Evolutionary conservation across 2,888 invertebrate species (phyloP), one percentile per base, ranked within the genome.

Genomic region (Megastigmus dorsalis): DNA sequence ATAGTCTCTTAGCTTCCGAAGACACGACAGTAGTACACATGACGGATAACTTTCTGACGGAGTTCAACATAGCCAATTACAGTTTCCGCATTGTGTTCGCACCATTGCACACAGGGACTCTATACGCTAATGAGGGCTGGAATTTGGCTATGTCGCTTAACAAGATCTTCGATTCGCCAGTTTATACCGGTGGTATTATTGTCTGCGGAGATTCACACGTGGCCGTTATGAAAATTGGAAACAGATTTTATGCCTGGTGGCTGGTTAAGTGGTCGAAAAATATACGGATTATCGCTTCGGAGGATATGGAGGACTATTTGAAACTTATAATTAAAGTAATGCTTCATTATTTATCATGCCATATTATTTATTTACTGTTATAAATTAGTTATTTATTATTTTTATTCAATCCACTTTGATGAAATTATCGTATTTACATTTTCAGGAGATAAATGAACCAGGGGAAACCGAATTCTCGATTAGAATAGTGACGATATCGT

Each of bases 231-330:
- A 85, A 82, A 41, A 82, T 68, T 9, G 72, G 79, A 0, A 57
- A 60, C 0, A 84, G 83, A 57, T 80, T 80, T 43, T 88, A 84
- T n/a, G 85, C 85, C 2, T 88, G 88, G 88, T 88, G 87, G 87
- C 72, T 79, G 0, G 70, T 84, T 0, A 65, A 66, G 0, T 74
- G 77, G 0, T 84, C 82, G 2, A 85, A 86, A 30, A 83, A 79
- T 23, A 23, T 88, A 0, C 79, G 83, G 20, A 80, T 87, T 4
- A 74, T 85, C 9, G 82, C 81, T 6, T 82, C 85, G 0, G 74
- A 81, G 15, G 73, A 78, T 3, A 60, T 84, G 43, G 79, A 81
- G 38, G 85, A 87, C 13, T 83, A 84, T 41, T 43, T 88, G 0
- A 84, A 81, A 50, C 41, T 87, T 13, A 76, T 77, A 9, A 50